phyloP scores from a whole-genome alignment of 2,888 invertebrate genomes.

The Drosophila conformis region DNA sequence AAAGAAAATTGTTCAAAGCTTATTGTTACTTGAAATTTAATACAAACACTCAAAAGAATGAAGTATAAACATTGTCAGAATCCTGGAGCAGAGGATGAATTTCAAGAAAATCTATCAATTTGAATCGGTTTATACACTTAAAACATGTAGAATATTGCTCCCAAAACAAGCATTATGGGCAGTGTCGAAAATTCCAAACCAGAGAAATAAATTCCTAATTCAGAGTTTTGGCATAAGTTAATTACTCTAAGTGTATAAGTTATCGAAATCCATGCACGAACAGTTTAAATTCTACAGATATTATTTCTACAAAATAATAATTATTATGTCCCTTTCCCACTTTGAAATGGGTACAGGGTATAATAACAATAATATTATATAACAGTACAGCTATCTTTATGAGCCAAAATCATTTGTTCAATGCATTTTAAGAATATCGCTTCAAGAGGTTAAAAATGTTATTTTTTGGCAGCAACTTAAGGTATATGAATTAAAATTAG shows the following conservation, averaged over 20 bases:
- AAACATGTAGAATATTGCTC: background rate
- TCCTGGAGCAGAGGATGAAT: background rate
- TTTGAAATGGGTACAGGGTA: background rate
- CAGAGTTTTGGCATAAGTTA: background rate
- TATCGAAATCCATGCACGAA: background rate
- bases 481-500: slow-evolving; percentile 24
- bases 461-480: slow-evolving; percentile 15
- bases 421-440: background rate
- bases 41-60: background rate
- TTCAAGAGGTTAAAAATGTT: slow-evolving; percentile 6
- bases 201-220: background rate
- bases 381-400: background rate
- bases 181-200: background rate
- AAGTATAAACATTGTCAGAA: background rate
- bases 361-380: background rate
- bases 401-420: slow-evolving; percentile 1
- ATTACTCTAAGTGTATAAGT: background rate
- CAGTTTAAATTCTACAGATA: too few relatives aligned
- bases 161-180: background rate
- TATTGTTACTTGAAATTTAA: slow-evolving; percentile 20
- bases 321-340: background rate
- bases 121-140: background rate
- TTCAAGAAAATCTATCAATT: background rate
- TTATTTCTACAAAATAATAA: background rate
- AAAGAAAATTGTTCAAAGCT: slow-evolving; percentile 35